Base-by-base conservation (phyloP, 1,140 invertebrate genomes). In the Drosophila guanche region DNA sequence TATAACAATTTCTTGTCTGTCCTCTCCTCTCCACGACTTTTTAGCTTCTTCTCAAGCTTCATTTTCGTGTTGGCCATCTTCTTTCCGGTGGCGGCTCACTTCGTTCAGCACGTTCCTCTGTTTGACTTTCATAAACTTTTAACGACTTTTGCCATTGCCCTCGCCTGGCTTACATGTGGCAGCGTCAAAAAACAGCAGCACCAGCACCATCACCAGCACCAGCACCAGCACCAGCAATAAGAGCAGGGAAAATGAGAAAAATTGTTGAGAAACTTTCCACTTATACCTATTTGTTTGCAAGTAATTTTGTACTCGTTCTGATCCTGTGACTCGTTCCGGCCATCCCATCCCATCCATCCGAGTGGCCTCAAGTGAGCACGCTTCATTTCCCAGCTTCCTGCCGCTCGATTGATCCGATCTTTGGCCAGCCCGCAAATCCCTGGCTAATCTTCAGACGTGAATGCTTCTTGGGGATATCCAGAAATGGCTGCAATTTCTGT, bases 91-190 rank as follows among this genome's bases (percentile, higher is more conserved):
- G 62, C 73, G 25, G 33, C 33, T 37, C 48, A 59, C 60, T 61
- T 51, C 59, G 72, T 62, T 61, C 66, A 71, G 67, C 68, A 59
- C 76, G 81, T 75, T 88, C 65, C 76, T 74, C 78, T 89, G 84
- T 90, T 90, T 90, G 88, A 90, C 88, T 90, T 90, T 90, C 88
- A 90, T 90, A 90, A 90, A 90, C 79, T 90, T 90, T 89, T 90
- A 90, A 90, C 83, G 88, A 90, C 88, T 90, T 90, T 89, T 90
- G 88, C 86, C 78, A 75, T 71, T 75, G 68, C 83, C 71, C 57
- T 63, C 81, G 70, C 45, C 33, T 12, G 77, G 79, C 79, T 84
- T 76, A 84, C 80, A 85, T 84, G 79, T 84, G 76, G 50, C 79
- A 79, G 56, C 52, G 56, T 63, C 37, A 20, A 8, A 37, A 27